Conservation (phyloP, 2,113 vertebrate genomes). For the Dolichallabes microphthalmus region DNA sequence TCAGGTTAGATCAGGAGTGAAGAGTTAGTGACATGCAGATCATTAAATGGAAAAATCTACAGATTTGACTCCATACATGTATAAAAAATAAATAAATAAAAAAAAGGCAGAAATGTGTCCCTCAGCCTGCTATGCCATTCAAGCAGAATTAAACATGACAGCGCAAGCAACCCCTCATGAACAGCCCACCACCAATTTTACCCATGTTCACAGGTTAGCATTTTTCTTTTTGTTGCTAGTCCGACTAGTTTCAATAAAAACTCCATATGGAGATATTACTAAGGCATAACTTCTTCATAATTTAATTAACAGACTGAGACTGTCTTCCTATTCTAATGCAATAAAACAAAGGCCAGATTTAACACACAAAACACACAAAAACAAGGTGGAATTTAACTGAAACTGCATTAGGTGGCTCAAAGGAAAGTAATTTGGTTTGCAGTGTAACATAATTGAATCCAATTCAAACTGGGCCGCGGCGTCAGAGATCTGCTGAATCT, state of each 20-base stretch:
- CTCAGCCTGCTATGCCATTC: background rate
- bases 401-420: background rate
- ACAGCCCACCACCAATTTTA: background rate
- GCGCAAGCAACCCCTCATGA: background rate
- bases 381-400: background rate
- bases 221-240: background rate
- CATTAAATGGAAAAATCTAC: background rate
- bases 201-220: no score
- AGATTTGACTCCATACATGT: background rate
- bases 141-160: background rate
- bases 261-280: background rate
- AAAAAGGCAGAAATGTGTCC: background rate
- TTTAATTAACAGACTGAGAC: background rate
- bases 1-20: constrained; percentile 24
- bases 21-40: constrained; percentile 12
- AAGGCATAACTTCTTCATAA: background rate
- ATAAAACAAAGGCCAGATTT: constrained; percentile 5
- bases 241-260: background rate
- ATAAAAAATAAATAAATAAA: background rate
- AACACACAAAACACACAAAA: background rate
- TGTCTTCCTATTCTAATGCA: background rate
- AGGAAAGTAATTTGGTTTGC: constrained; percentile 1
- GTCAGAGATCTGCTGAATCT: background rate
- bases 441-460: constrained; percentile 6
- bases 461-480: background rate